Evolutionary conservation across 2,888 invertebrate genomes (phyloP).

Genomic region (Dexiosoma caninum): DNA sequence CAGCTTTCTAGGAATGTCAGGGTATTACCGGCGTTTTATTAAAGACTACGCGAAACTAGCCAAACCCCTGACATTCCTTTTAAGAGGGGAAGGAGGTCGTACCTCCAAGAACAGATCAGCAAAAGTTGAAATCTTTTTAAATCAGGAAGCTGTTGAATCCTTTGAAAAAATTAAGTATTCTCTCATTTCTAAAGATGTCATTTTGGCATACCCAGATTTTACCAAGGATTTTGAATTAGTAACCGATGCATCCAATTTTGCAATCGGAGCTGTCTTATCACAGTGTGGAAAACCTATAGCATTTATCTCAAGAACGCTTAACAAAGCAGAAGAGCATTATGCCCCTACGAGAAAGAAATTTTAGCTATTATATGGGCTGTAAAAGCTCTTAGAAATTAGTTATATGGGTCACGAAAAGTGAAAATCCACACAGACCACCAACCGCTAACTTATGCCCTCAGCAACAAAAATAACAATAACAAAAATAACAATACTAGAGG

Average conservation of each 20-base stretch:
- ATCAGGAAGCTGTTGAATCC: conserved; percentile 26
- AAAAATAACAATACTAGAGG: conserved; percentile 12
- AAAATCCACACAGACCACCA: conserved; percentile 20
- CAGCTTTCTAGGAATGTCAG: conserved; percentile 24
- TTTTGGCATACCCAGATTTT: background rate
- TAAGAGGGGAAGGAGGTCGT: conserved; percentile 50
- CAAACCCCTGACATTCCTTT: conserved; percentile 48
- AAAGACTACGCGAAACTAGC: conserved; percentile 36
- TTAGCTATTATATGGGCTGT: conserved; percentile 43
- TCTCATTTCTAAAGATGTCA: conserved; percentile 18
- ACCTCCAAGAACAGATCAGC: conserved; percentile 39
- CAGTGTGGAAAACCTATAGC: conserved; percentile 18
- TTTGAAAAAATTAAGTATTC: conserved; percentile 46
- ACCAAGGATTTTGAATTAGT: background rate
- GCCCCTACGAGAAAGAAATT: conserved; percentile 45
- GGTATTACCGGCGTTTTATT: background rate
- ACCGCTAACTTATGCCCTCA: conserved; percentile 8
- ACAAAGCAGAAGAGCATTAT: conserved; percentile 5
- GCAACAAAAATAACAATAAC: background rate
- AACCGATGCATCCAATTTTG: background rate
- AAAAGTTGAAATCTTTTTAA: conserved; percentile 12
- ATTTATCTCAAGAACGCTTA: conserved; percentile 26
- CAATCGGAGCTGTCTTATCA: background rate
- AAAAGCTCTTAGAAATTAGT: background rate
- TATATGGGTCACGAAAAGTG: background rate